Conservation (phyloP, 1,140 invertebrate genomes). For the Globodera rostochiensis region DNA sequence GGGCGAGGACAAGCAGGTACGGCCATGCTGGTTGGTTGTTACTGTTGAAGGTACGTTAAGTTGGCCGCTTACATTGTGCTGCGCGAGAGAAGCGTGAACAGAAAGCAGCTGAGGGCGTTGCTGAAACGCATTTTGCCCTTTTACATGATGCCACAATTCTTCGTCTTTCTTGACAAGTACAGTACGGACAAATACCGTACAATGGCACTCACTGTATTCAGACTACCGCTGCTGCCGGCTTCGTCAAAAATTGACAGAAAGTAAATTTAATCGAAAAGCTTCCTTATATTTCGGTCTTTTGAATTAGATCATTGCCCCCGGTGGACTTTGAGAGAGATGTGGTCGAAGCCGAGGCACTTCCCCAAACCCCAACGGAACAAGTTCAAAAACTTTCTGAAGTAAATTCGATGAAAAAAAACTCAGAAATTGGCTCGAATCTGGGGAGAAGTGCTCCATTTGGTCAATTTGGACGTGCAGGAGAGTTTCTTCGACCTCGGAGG, state of each 20-base stretch:
- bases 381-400: neutral
- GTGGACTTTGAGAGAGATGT: constrained; percentile 61
- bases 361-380: constrained; percentile 66
- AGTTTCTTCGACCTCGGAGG: constrained; percentile 69
- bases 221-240: constrained; percentile 67
- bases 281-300: no score
- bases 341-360: constrained; percentile 65
- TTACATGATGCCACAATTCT: constrained; percentile 71
- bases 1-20: constrained; percentile 68
- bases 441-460: constrained; percentile 61
- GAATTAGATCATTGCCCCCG: constrained; percentile 61
- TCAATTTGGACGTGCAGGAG: constrained; percentile 67
- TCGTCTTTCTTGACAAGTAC: constrained; percentile 68
- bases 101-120: constrained; percentile 66
- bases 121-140: constrained; percentile 69
- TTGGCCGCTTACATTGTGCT: constrained; percentile 70
- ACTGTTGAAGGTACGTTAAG: neutral
- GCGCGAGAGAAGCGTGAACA: constrained; percentile 56
- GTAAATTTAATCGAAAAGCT: no score
- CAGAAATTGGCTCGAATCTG: constrained; percentile 65
- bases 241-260: constrained; percentile 68
- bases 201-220: constrained; percentile 48
- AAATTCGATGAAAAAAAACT: neutral
- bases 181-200: neutral
- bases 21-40: no score